Percentiles rank a stretch among this genome's conserved stretches.
phyloP scores from a whole-genome alignment of 64 coral and sea anemone species.

The Acropora yongei region DNA sequence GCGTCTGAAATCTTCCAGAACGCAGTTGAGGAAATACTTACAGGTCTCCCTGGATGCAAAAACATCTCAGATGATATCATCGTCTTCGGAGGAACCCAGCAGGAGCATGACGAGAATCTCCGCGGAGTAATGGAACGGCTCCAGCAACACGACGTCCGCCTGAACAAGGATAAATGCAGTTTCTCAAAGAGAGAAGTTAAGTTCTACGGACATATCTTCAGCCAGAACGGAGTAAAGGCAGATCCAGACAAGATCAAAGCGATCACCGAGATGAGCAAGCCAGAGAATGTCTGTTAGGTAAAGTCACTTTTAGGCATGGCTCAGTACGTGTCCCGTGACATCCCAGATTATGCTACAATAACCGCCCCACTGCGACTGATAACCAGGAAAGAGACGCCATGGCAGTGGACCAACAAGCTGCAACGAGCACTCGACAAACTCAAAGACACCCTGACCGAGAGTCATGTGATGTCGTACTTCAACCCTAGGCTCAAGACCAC shows the following conservation, averaged over 20 bases:
- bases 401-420: slow-evolving; percentile 53
- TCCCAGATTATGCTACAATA: slow-evolving; percentile 38
- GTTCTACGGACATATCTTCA: slow-evolving; percentile 51
- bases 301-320: slow-evolving; percentile 55
- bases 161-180: slow-evolving; percentile 43
- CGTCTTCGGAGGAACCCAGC: no score
- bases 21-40: background rate
- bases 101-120: slow-evolving; percentile 38
- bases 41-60: slow-evolving; percentile 30
- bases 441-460: slow-evolving; percentile 48
- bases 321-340: slow-evolving; percentile 68
- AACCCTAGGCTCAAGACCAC: no score
- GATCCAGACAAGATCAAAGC: slow-evolving; percentile 32
- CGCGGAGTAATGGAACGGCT: slow-evolving; percentile 11
- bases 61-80: slow-evolving; percentile 42
- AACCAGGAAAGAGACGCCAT: slow-evolving; percentile 39
- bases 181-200: slow-evolving; percentile 27
- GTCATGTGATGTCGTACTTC: no score
- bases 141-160: slow-evolving; percentile 30
- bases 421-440: slow-evolving; percentile 59
- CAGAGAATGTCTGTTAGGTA: slow-evolving; percentile 7
- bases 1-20: slow-evolving; percentile 18
- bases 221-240: background rate
- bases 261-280: no score
- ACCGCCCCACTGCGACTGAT: slow-evolving; percentile 26